phyloP scores from a whole-genome alignment of 2,888 invertebrate species.

The Orgyia antiqua region DNA sequence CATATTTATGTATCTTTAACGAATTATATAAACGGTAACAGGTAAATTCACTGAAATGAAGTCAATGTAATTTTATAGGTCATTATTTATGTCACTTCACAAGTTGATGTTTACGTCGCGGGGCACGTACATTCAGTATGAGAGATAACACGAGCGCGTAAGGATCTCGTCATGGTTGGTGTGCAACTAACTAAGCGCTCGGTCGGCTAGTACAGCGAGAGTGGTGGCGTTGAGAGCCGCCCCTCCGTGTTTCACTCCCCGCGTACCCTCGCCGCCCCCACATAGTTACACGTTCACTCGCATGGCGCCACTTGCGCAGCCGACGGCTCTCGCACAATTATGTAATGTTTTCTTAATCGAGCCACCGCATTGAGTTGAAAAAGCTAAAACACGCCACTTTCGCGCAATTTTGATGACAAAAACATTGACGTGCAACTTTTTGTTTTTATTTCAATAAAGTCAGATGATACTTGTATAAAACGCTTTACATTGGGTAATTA shows the following conservation, averaged over 20 bases:
- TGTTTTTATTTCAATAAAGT: background rate
- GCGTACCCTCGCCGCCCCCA: slow-evolving; percentile 48
- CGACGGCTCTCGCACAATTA: slow-evolving; percentile 68
- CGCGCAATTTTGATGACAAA: slow-evolving; percentile 39
- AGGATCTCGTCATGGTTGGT: slow-evolving; percentile 61
- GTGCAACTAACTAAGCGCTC: slow-evolving; percentile 58
- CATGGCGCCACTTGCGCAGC: slow-evolving; percentile 72
- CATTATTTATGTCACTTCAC: slow-evolving; percentile 54
- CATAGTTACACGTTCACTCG: slow-evolving; percentile 70
- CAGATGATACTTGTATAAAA: background rate
- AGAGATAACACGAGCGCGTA: slow-evolving; percentile 56
- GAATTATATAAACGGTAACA: slow-evolving; percentile 32
- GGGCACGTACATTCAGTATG: slow-evolving; percentile 46
- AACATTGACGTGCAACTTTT: slow-evolving; percentile 23
- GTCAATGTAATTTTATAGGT: slow-evolving; percentile 33
- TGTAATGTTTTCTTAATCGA: slow-evolving; percentile 75
- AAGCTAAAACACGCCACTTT: slow-evolving; percentile 39
- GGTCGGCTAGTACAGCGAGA: slow-evolving; percentile 51
- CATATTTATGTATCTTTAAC: slow-evolving; percentile 65
- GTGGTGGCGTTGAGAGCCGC: slow-evolving; percentile 56
- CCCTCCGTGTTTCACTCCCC: slow-evolving; percentile 52
- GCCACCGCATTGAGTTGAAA: slow-evolving; percentile 56
- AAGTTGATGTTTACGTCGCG: slow-evolving; percentile 68
- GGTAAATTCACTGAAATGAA: slow-evolving; percentile 41
- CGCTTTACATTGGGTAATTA: too few species aligned